Conservation (phyloP, 2,888 invertebrate species). For the Pseudoips prasinana region DNA sequence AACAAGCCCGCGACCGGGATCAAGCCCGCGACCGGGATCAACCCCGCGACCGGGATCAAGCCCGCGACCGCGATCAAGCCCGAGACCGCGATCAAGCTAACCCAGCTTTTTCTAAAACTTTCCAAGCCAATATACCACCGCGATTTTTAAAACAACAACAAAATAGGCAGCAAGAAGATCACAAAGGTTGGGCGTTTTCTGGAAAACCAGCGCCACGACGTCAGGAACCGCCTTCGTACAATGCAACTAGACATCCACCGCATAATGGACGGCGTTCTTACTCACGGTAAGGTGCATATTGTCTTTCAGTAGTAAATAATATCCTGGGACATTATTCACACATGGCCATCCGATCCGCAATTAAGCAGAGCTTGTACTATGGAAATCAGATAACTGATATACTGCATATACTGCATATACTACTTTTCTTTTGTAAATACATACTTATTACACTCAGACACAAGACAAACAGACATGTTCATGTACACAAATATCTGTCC, state of each 20-base stretch:
- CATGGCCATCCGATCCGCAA: too few relatives aligned
- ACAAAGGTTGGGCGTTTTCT: slow-evolving; percentile 71
- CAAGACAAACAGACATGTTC: too few relatives aligned
- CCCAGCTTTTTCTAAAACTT: slow-evolving; percentile 86
- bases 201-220: slow-evolving; percentile 64
- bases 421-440: too few relatives aligned
- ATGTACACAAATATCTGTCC: too few relatives aligned
- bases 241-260: slow-evolving; percentile 63
- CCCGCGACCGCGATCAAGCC: slow-evolving; percentile 56
- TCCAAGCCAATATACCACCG: slow-evolving; percentile 92
- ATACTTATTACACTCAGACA: too few relatives aligned
- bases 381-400: too few relatives aligned
- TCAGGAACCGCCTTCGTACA: slow-evolving; percentile 65
- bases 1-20: slow-evolving; percentile 71
- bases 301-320: too few relatives aligned
- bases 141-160: slow-evolving; percentile 91
- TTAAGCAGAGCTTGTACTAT: too few relatives aligned
- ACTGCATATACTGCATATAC: too few relatives aligned
- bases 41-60: slow-evolving; percentile 60
- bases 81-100: slow-evolving; percentile 80
- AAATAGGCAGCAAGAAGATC: slow-evolving; percentile 73
- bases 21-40: slow-evolving; percentile 74
- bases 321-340: too few relatives aligned
- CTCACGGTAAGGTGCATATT: slow-evolving; percentile 53
- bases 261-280: slow-evolving; percentile 72